phyloP scores from a whole-genome alignment of 1,140 invertebrate genomes.

The Sycophila sp. region DNA sequence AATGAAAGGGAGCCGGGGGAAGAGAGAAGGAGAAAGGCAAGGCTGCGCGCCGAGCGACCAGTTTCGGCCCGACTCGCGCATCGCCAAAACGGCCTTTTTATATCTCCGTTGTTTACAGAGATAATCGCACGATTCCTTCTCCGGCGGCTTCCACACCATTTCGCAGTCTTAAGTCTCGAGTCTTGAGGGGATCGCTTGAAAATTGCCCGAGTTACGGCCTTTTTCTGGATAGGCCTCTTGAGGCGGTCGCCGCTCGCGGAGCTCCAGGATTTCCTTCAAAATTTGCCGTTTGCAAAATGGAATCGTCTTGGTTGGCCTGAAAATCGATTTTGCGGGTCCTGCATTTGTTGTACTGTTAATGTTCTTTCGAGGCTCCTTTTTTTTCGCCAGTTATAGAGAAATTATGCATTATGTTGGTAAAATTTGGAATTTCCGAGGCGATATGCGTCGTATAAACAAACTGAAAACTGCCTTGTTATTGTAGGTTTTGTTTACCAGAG shows the following conservation, averaged over 20 bases:
- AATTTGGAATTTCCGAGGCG: no score
- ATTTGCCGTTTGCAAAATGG: no score
- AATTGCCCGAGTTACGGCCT: constrained; percentile 31
- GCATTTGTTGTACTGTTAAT: background rate
- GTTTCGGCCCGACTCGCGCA: constrained; percentile 46
- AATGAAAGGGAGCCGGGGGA: background rate
- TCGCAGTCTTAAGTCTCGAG: constrained; percentile 54
- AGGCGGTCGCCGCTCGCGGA: background rate
- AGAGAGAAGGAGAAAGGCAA: constrained; percentile 21
- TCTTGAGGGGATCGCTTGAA: constrained; percentile 38
- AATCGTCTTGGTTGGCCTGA: no score
- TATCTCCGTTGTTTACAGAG: constrained; percentile 45
- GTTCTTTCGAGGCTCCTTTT: no score
- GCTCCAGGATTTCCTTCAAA: no score
- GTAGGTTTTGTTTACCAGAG: no score
- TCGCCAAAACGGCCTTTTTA: constrained; percentile 45
- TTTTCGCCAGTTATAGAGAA: no score
- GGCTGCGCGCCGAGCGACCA: constrained; percentile 50
- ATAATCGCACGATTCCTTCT: constrained; percentile 47
- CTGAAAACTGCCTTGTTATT: no score
- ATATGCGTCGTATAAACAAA: no score
- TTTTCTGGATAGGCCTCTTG: constrained; percentile 25
- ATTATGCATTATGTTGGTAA: no score
- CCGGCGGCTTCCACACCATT: constrained; percentile 50
- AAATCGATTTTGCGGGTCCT: background rate